phyloP scores from a whole-genome alignment of 2,113 vertebrate species.

The Mustelus asterias region DNA sequence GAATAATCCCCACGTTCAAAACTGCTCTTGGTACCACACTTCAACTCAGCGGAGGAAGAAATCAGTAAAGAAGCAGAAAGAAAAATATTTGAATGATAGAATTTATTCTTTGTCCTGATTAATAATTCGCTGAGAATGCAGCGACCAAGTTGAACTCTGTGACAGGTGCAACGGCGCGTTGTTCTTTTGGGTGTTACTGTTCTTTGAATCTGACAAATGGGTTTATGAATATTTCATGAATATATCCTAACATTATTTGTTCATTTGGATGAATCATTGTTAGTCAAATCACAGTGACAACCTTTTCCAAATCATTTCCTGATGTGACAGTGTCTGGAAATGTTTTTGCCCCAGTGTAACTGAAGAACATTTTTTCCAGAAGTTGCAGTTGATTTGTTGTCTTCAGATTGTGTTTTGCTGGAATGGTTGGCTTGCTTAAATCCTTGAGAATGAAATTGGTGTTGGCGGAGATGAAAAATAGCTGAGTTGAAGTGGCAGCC shows the following conservation, averaged over 20 bases:
- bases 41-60: neutral
- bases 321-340: neutral
- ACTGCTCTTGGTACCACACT: neutral
- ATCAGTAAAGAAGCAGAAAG: neutral
- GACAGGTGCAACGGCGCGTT: neutral
- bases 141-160: neutral
- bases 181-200: conserved; percentile 19
- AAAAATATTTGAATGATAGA: neutral
- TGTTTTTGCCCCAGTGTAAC: neutral
- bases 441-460: neutral
- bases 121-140: neutral
- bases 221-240: neutral
- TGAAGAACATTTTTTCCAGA: neutral
- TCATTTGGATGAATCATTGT: conserved; percentile 4
- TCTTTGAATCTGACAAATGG: conserved; percentile 1
- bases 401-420: neutral
- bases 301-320: neutral
- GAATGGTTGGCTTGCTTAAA: neutral
- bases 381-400: neutral
- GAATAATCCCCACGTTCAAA: no score
- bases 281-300: neutral
- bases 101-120: neutral
- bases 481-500: neutral
- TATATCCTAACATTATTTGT: neutral
- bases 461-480: neutral